Evolutionary conservation across 2,888 invertebrate genomes (phyloP), one percentile per base, ranked within the genome.

Genomic region (Ornithoptera priamus): DNA sequence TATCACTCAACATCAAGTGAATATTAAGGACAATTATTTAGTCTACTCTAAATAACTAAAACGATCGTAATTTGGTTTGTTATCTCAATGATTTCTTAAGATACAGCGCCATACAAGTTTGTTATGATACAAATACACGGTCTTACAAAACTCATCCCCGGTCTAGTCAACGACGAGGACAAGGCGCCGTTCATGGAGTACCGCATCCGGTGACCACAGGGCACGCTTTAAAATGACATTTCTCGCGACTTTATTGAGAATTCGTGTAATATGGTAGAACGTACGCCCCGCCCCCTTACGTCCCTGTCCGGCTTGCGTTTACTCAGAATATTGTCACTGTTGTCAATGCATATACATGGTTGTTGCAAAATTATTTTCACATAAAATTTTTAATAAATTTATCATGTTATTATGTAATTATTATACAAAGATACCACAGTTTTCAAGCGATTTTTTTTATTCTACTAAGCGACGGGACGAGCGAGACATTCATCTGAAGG

Each of bases 171-270:
- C 50, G 60, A 57, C 53, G 39, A n/a, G 46, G 24, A 79, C 81
- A 82, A 76, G 75, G 81, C 79, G 74, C 78, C 80, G 79, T 82
- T 81, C 79, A 81, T 75, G 71, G 65, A 71, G 62, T 62, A 64
- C 65, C 67, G 70, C 81, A 78, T 89, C 89, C 89, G 85, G 87
- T 82, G 87, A 79, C 89, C 89, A 89, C 89, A 88, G 88, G 83
- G 85, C 78, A 61, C 71, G 72, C 76, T 81, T 82, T 82, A 80
- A 84, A 80, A 81, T 82, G 83, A 88, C 84, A 84, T 78, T 83
- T 82, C 77, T 77, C 69, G 65, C 63, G 68, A 70, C 69, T 81
- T 82, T 87, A 85, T 85, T 75, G 75, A 77, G 81, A 86, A 87
- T 84, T 83, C 85, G 83, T 75, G 84, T 83, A 82, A 87, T 88